phyloP scores from a whole-genome alignment of 2,113 vertebrate genomes.

The Symphodus melops region DNA sequence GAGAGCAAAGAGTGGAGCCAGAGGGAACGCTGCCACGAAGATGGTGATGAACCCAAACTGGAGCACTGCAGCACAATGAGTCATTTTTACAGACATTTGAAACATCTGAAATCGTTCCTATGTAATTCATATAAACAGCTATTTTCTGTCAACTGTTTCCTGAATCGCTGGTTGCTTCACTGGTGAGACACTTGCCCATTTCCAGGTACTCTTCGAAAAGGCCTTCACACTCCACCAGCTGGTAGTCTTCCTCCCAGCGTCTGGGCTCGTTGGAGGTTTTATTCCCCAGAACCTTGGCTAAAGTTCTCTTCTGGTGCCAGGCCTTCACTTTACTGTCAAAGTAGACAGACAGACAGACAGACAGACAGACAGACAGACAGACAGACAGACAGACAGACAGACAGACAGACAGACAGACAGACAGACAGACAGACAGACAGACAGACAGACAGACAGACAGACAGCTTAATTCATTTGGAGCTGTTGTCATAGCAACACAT shows the following conservation, averaged over 20 bases:
- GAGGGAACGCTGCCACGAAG: conserved; percentile 84
- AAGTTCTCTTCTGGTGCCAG: conserved; percentile 79
- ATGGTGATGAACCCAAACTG: conserved; percentile 88
- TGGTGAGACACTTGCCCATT: conserved; percentile 74
- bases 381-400: too few relatives aligned
- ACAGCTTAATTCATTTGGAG: not conserved
- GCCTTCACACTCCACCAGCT: conserved; percentile 83
- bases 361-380: too few relatives aligned
- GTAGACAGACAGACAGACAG: not conserved
- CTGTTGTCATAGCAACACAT: not conserved
- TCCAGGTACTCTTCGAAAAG: conserved; percentile 87
- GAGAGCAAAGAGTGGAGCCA: conserved; percentile 83
- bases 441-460: too few relatives aligned
- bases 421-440: too few relatives aligned
- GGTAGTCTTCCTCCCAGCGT: conserved; percentile 84
- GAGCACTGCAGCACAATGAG: conserved; percentile 69
- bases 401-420: too few relatives aligned
- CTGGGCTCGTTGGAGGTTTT: conserved; percentile 68
- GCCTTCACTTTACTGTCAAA: conserved; percentile 83
- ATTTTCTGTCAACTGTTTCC: too few relatives aligned
- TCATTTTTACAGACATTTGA: not conserved
- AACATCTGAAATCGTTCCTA: not conserved
- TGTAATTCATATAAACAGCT: too few relatives aligned
- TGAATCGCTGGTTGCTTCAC: too few relatives aligned
- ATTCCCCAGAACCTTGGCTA: conserved; percentile 71